phyloP scores from a whole-genome alignment of 2,888 invertebrate genomes.

The Cabera pusaria region DNA sequence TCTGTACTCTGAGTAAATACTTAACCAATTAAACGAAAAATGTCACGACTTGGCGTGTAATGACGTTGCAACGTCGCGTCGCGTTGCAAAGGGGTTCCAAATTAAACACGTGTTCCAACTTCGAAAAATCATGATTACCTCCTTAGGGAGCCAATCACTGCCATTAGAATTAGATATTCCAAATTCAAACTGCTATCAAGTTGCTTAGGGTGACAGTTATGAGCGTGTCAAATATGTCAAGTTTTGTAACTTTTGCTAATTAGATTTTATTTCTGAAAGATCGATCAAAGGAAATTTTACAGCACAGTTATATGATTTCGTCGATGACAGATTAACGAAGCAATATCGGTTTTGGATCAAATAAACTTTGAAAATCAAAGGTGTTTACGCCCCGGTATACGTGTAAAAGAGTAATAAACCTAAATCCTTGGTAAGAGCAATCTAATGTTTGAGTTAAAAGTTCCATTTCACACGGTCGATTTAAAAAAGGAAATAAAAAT shows the following conservation, averaged over 20 bases:
- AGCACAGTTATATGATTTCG: slow-evolving; percentile 27
- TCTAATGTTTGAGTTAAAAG: slow-evolving; percentile 48
- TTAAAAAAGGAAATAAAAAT: slow-evolving; percentile 63
- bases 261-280: no score
- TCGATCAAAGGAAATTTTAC: slow-evolving; percentile 41
- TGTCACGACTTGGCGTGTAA: slow-evolving; percentile 38
- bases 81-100: slow-evolving; percentile 69
- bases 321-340: slow-evolving; percentile 29
- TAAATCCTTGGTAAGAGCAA: slow-evolving; percentile 48
- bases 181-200: slow-evolving; percentile 72
- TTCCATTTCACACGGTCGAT: slow-evolving; percentile 53
- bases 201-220: slow-evolving; percentile 66
- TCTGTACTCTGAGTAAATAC: no score
- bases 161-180: slow-evolving; percentile 81
- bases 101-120: slow-evolving; percentile 79
- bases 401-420: slow-evolving; percentile 58
- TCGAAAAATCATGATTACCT: slow-evolving; percentile 79
- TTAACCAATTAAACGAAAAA: slow-evolving; percentile 31
- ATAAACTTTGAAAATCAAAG: slow-evolving; percentile 42
- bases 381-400: slow-evolving; percentile 17
- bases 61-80: slow-evolving; percentile 49
- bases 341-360: slow-evolving; percentile 30
- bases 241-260: no score
- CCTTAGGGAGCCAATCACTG: slow-evolving; percentile 80
- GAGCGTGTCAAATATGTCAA: no score